A percentile compares a stretch with the other conserved stretches of the same genome.
phyloP scores from a whole-genome alignment of 1,140 invertebrate species.

The Drosophila subobscura region DNA sequence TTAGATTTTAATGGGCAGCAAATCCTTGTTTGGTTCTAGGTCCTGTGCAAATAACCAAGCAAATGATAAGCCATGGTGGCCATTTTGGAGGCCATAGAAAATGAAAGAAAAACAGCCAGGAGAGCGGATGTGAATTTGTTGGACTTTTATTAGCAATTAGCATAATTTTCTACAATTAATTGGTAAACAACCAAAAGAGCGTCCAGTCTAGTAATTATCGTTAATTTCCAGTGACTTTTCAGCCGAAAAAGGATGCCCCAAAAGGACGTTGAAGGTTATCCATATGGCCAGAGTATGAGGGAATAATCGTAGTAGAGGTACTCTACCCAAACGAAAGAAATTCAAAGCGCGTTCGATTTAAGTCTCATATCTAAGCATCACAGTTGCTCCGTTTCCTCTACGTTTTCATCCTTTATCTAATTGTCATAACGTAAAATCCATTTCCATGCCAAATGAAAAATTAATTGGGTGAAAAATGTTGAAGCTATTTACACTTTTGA shows the following conservation, averaged over 20 bases:
- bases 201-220: constrained; percentile 23
- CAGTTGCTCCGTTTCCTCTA: constrained; percentile 1
- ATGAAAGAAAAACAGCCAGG: constrained; percentile 8
- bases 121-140: neutral
- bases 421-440: constrained; percentile 20
- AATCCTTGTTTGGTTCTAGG: constrained; percentile 25
- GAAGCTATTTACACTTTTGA: constrained; percentile 27
- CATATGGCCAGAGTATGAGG: neutral
- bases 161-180: constrained; percentile 73
- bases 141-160: constrained; percentile 56
- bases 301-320: neutral
- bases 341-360: too few species aligned
- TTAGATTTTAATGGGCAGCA: constrained; percentile 69
- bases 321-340: neutral
- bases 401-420: constrained; percentile 34
- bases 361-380: neutral
- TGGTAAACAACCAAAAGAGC: constrained; percentile 29
- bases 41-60: constrained; percentile 61
- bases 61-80: constrained; percentile 48
- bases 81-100: neutral
- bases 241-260: too few species aligned
- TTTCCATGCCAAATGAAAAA: constrained; percentile 18
- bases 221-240: constrained; percentile 12
- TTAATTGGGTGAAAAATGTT: constrained; percentile 53
- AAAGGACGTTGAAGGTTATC: too few species aligned